These are phyloP conservation scores for Balanococcus diminutus DNA, from an alignment of 2,888 invertebrate genomes.

Conservation along the genomic window DNA sequence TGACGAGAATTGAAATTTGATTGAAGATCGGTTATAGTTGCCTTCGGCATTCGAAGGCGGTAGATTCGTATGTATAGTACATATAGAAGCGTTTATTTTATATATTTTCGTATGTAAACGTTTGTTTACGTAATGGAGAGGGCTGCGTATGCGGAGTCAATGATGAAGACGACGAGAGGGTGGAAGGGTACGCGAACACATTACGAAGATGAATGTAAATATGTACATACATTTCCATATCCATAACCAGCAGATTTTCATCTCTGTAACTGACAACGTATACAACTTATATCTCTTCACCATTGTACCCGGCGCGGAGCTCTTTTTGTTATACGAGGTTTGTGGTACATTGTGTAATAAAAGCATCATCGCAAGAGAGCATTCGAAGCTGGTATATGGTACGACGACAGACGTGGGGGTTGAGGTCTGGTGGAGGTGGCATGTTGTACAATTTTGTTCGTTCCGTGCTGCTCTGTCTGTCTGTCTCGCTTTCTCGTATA, in stretches of 20 bases:
- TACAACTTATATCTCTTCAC: constrained; percentile 23
- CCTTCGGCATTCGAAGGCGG: neutral
- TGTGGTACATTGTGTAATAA: neutral
- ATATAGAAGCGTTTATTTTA: neutral
- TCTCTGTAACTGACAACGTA: constrained; percentile 36
- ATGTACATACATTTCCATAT: constrained; percentile 37
- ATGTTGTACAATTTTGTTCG: too few relatives aligned
- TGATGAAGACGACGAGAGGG: neutral
- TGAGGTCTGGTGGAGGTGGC: too few relatives aligned
- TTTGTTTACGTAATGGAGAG: neutral
- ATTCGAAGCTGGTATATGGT: neutral
- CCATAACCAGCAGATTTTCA: constrained; percentile 35
- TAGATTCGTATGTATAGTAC: neutral
- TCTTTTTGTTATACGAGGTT: constrained; percentile 27
- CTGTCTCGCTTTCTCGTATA: neutral
- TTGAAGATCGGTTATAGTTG: neutral
- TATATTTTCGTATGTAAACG: neutral
- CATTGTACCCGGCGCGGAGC: neutral
- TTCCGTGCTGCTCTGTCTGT: neutral
- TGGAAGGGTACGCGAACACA: neutral
- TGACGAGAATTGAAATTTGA: neutral
- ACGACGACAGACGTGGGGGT: too few relatives aligned
- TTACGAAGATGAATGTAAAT: constrained; percentile 38
- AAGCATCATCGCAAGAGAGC: neutral
- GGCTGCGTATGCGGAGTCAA: neutral